These are phyloP conservation scores for Epinephelus lanceolatus DNA, from an alignment of 2,113 vertebrate species.

Conservation along the genomic window DNA sequence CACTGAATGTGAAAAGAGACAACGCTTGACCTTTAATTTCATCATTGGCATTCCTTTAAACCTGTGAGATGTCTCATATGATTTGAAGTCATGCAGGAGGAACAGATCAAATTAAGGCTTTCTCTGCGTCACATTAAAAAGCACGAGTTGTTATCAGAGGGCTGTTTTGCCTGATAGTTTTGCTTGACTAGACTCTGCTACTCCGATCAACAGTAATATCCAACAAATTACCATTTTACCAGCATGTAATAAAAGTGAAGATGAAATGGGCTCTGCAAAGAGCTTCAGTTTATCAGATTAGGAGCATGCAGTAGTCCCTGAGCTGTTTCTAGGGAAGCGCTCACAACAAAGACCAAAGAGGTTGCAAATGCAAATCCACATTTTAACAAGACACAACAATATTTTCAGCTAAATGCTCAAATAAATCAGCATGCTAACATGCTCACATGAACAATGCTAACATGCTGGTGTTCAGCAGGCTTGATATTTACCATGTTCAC, in stretches of 20 bases:
- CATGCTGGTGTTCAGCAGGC: neutral
- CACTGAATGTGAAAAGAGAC: conserved; percentile 31
- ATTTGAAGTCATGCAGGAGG: conserved; percentile 21
- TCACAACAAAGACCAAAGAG: conserved; percentile 36
- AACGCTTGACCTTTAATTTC: conserved; percentile 54
- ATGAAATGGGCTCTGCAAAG: neutral
- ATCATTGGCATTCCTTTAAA: conserved; percentile 10
- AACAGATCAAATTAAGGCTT: conserved; percentile 21
- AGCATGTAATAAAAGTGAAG: conserved; percentile 13
- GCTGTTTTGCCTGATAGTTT: conserved; percentile 24
- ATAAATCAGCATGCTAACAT: neutral
- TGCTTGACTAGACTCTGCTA: neutral
- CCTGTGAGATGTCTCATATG: conserved; percentile 3
- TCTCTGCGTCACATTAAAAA: conserved; percentile 11
- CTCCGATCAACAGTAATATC: conserved; percentile 24
- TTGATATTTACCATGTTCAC: neutral
- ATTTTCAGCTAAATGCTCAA: neutral
- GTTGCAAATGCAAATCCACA: conserved; percentile 68
- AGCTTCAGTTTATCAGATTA: conserved; percentile 25
- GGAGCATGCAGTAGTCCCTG: neutral
- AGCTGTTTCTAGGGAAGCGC: conserved; percentile 3
- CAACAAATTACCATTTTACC: conserved; percentile 15
- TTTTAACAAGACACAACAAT: neutral
- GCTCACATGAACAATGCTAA: neutral
- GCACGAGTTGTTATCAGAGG: neutral